Conservation (phyloP, 2,888 invertebrate species). For the Hirtodrosophila trivittata region DNA sequence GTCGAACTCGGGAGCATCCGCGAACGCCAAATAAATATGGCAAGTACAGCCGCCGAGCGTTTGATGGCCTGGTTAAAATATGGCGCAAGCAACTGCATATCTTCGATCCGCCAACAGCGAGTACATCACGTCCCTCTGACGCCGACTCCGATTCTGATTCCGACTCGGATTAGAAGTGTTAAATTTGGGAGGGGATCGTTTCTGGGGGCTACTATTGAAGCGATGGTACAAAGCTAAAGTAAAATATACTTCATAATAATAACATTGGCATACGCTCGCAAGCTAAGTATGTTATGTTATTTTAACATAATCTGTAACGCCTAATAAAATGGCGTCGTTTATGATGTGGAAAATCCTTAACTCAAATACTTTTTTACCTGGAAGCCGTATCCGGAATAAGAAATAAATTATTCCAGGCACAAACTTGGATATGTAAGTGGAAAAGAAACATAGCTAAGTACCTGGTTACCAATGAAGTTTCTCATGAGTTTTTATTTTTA, state of each 20-base stretch:
- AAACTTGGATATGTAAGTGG: too few relatives aligned
- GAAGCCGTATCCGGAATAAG: neutral
- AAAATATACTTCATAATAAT: conserved; percentile 1
- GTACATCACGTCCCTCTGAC: conserved; percentile 2
- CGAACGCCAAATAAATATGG: conserved; percentile 94
- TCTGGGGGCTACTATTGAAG: conserved; percentile 17
- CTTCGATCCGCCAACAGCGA: conserved; percentile 87
- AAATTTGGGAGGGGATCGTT: neutral
- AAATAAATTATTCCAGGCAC: too few relatives aligned
- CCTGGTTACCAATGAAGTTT: too few relatives aligned
- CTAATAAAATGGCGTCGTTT: neutral
- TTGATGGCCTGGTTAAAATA: conserved; percentile 94
- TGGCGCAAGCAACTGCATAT: conserved; percentile 94
- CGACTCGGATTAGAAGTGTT: conserved; percentile 55
- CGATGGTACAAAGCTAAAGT: conserved; percentile 24
- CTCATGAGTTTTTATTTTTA: too few relatives aligned
- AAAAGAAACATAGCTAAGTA: too few relatives aligned
- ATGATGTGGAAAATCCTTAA: neutral
- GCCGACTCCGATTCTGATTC: conserved; percentile 56
- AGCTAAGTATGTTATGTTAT: conserved; percentile 36
- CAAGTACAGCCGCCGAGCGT: conserved; percentile 95
- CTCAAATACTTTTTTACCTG: neutral
- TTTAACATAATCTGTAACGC: conserved; percentile 39
- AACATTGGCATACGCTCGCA: conserved; percentile 7
- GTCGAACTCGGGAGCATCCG: conserved; percentile 90